Evolutionary conservation across 2,888 invertebrate genomes (phyloP), one percentile per base, ranked within the genome.

Genomic region (Leucoma salicis): DNA sequence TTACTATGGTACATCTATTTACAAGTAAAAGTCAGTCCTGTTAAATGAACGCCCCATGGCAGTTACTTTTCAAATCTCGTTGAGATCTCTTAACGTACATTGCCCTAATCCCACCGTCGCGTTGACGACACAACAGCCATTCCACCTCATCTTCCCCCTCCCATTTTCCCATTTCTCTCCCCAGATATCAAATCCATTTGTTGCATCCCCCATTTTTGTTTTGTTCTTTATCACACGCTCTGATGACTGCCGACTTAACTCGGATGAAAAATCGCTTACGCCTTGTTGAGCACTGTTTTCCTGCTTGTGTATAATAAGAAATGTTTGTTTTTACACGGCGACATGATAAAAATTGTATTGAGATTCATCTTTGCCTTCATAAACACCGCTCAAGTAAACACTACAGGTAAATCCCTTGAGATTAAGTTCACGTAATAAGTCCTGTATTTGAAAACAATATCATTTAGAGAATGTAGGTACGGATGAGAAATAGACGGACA

Each of bases 201-300:
- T 25, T 49, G 49, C 49, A 52, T 43, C 42, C 44, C 34, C 47
- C 39, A 44, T 21, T 32, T 31, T 3, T 45, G 49, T 57, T 57
- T 59, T 52, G 49, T 53, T 48, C 44, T 46, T 53, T 51, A 58
- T 58, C 45, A 38, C 42, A 18, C 44, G 42, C 53, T 52, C 39
- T 46, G 49, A 58, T 44, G 53, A 51, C 40, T 53, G 31, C 32
- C 42, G 46, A 31, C 49, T 52, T 57, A 51, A 47, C 51, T 52
- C 34, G 57, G 57, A 54, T 54, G 57, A 58, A 57, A 52, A 58
- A 57, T 58, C 54, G 49, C 49, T 58, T 57, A 52, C 52, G 44
- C 47, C 27, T 39, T 48, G 47, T 55, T 57, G 47, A 49, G 46
- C 52, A 37, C 43, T 40, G 49, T 52, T 54, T 57, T 48, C 53